Base-by-base conservation (phyloP, 2,113 vertebrate genomes). In the Odobenus rosmarus region DNA sequence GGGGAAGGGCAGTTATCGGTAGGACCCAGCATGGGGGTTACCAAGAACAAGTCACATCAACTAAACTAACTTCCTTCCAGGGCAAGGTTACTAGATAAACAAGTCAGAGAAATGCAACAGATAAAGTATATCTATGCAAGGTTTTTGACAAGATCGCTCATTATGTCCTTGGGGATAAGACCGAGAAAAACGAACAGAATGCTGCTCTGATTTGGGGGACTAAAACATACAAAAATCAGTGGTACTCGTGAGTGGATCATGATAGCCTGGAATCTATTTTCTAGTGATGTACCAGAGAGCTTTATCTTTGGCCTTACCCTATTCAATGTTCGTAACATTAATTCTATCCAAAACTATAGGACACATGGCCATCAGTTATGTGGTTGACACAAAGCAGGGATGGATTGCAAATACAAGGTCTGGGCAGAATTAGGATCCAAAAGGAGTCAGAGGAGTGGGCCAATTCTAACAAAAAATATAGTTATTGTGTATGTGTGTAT, bases 151-250 rank as follows among this genome's bases (percentile, higher is more conserved):
- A 92, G 42, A 80, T 89, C 72, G 88, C n/a, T 86, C 69, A 31
- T 91, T 81, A 36, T 82, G 5, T 62, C 79, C 51, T 91, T 95
- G 24, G 26, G 53, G 26, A 79, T 74, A 90, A 72, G 16, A 84
- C 3, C 74, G n/a, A 89, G 59, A 93, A 95, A 79, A 93, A 88
- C 72, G 19, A 95, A 82, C 39, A 95, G 51, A 62, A 92, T 49
- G 51, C 8, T 61, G 57, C 89, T 96, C 33, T 62, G 93, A 95
- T 57, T 36, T 24, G 36, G 19, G 18, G 62, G 62, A 67, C 31
- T 46, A 85, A 67, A 72, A 95, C 88, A 81, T 89, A 51, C 87
- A 96, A 95, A 93, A 55, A 85, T 71, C 61, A 69, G 53, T 86
- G n/a, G 42, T 82, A 33, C 46, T 93, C 31, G 49, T 79, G 26